These are phyloP conservation scores for Microplitis mediator DNA, from an alignment of 1,140 invertebrate species.

Conservation along the genomic window DNA sequence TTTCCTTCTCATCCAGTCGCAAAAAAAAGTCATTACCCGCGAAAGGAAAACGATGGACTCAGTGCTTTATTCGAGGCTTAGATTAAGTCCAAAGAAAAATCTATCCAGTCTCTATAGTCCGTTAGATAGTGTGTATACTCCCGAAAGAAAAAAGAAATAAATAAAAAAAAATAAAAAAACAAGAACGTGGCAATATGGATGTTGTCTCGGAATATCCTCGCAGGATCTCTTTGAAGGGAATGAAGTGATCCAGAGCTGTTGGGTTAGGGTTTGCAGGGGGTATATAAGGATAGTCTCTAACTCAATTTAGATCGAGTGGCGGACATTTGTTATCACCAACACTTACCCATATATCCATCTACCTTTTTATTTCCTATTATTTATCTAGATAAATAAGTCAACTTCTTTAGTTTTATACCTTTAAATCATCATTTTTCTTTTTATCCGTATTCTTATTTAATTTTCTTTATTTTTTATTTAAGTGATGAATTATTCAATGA, in stretches of 20 bases:
- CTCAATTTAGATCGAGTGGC: conserved; percentile 63
- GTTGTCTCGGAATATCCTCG: conserved; percentile 43
- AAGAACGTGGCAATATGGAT: conserved; percentile 52
- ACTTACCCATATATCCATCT: conserved; percentile 29
- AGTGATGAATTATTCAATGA: no score
- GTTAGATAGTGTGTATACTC: not conserved
- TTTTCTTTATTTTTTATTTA: no score
- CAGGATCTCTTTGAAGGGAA: conserved; percentile 2
- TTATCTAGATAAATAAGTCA: conserved; percentile 61
- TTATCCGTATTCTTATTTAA: no score
- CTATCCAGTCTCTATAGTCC: conserved; percentile 41
- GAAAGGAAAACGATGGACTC: not conserved
- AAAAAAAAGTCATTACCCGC: conserved; percentile 5
- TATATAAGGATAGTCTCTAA: conserved; percentile 38
- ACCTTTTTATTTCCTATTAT: conserved; percentile 58
- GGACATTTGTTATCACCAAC: conserved; percentile 49
- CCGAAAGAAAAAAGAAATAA: conserved; percentile 30
- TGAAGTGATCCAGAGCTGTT: not conserved
- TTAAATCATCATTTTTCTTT: not conserved
- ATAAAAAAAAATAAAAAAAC: conserved; percentile 35
- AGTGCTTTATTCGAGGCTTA: conserved; percentile 56
- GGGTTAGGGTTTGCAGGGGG: conserved; percentile 18
- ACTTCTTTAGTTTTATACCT: not conserved
- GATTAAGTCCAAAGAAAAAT: conserved; percentile 62
- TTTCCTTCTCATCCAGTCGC: not conserved